These are phyloP conservation scores for Pristionchus fissidentatus DNA, from an alignment of 2,888 invertebrate genomes.

Conservation along the genomic window DNA sequence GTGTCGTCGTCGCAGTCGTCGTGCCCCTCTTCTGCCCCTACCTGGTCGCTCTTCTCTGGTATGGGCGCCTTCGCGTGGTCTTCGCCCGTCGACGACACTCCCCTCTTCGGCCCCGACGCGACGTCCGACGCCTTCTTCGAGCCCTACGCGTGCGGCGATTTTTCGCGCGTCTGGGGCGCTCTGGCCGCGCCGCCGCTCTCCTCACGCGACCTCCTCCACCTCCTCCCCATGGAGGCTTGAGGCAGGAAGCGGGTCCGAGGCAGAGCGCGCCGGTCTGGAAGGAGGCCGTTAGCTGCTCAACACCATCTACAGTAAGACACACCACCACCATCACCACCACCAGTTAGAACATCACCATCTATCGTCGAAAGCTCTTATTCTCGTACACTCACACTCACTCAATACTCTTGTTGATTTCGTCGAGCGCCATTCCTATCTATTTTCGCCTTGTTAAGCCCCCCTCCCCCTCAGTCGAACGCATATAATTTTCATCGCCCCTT, in stretches of 20 bases:
- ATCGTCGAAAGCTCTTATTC: not conserved
- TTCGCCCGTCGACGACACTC: slow-evolving; percentile 26
- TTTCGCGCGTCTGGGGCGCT: slow-evolving; percentile 18
- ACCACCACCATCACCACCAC: slow-evolving; percentile 28
- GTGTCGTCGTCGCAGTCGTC: not conserved
- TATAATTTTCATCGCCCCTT: not conserved
- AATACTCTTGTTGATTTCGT: slow-evolving; percentile 39
- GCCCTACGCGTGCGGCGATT: slow-evolving; percentile 1
- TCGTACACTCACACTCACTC: not conserved
- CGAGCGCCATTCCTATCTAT: slow-evolving; percentile 27
- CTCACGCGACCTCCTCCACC: slow-evolving; percentile 42
- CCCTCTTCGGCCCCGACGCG: not conserved
- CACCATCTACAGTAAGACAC: slow-evolving; percentile 18
- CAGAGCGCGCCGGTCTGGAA: not conserved
- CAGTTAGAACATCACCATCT: slow-evolving; percentile 19
- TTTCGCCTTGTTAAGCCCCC: not conserved
- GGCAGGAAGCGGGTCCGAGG: not conserved
- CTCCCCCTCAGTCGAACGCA: not conserved
- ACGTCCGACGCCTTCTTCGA: not conserved
- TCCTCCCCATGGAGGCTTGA: slow-evolving; percentile 45
- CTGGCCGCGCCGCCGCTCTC: slow-evolving; percentile 21
- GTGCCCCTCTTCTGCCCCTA: not conserved
- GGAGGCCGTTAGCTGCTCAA: not conserved
- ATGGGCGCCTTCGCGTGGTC: not conserved
- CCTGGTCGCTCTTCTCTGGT: slow-evolving; percentile 30